These are phyloP conservation scores for Melipona bicolor DNA, from an alignment of 2,888 invertebrate genomes.

Conservation along the genomic window DNA sequence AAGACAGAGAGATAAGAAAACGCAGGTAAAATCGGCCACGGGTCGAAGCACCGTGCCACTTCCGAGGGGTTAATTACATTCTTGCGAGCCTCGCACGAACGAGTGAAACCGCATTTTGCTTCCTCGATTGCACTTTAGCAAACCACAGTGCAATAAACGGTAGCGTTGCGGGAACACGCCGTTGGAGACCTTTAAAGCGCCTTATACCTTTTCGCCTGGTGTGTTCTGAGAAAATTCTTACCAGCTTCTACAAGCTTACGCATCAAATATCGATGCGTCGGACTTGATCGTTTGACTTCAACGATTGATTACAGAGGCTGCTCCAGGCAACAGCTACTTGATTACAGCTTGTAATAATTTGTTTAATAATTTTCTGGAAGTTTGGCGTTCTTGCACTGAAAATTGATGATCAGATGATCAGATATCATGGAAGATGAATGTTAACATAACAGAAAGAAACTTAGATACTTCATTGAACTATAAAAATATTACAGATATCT, in stretches of 20 bases:
- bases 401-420: neutral
- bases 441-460: neutral
- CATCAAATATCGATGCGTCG: constrained; percentile 10
- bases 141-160: constrained; percentile 80
- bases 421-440: too few relatives aligned
- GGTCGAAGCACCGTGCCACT: constrained; percentile 57
- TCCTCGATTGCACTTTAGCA: constrained; percentile 78
- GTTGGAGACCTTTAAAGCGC: constrained; percentile 60
- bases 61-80: constrained; percentile 78
- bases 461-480: neutral
- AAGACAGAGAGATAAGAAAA: constrained; percentile 51
- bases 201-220: constrained; percentile 48
- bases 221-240: constrained; percentile 42
- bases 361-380: neutral
- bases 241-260: neutral
- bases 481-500: neutral
- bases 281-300: neutral
- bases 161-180: constrained; percentile 70
- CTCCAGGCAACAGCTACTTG: neutral
- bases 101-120: constrained; percentile 77
- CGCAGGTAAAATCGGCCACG: constrained; percentile 39
- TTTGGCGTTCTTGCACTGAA: neutral
- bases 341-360: neutral
- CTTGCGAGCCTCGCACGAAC: constrained; percentile 75
- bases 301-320: neutral